A percentile compares a stretch with the other conserved stretches of the same genome.
Evolutionary conservation across 2,113 vertebrate species (phyloP).

Genomic region (Oenanthe oenanthe): DNA sequence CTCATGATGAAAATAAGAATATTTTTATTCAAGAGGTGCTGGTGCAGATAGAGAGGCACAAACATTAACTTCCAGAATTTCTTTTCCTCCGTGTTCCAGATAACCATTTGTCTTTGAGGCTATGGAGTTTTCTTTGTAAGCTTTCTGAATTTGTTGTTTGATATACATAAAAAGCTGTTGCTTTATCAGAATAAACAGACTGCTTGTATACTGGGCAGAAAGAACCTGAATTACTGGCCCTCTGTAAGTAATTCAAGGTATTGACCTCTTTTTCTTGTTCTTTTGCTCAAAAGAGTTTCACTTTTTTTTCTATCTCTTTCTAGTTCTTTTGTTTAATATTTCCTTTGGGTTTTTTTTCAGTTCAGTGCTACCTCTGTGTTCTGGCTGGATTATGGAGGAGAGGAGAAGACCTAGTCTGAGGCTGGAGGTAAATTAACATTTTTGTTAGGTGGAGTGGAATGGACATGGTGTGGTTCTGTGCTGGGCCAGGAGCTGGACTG

Average conservation of each 20-base stretch:
- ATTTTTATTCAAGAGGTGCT: neutral
- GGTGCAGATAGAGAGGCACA: neutral
- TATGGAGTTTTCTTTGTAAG: neutral
- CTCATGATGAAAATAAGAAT: neutral
- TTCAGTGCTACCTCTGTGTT: neutral
- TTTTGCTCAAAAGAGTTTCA: neutral
- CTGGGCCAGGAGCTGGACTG: neutral
- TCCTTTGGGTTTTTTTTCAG: neutral
- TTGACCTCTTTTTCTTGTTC: neutral
- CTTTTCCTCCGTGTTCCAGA: neutral
- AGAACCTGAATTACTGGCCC: neutral
- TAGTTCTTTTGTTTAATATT: neutral
- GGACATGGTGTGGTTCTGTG: neutral
- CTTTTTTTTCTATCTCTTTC: rapidly evolving
- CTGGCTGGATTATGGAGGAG: neutral
- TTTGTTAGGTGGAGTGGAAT: neutral
- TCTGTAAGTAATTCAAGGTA: neutral
- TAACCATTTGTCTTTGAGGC: neutral
- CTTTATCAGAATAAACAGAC: constrained; percentile 4
- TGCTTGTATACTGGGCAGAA: neutral
- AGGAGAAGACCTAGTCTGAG: neutral
- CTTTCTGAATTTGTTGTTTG: neutral
- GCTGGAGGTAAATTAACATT: neutral
- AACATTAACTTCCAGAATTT: neutral
- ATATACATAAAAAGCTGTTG: neutral